Conservation (phyloP, 2,113 vertebrate genomes). For the Polyodon spathula region DNA sequence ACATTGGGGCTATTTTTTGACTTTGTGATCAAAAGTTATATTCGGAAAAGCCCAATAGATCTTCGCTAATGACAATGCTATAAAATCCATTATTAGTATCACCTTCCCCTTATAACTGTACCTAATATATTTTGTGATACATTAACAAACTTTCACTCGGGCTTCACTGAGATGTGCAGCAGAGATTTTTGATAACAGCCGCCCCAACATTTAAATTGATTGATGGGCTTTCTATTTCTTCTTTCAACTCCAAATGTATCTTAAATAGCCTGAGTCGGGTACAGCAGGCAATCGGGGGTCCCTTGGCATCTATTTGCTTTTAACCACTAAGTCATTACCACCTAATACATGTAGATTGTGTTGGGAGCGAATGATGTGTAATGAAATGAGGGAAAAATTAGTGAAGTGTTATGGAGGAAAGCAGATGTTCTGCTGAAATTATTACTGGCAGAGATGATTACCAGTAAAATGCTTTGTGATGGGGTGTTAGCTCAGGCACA, state of each 20-base stretch:
- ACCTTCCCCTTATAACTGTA: slow-evolving; percentile 13
- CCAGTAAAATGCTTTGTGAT: slow-evolving; percentile 60
- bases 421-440: slow-evolving; percentile 94
- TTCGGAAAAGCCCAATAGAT: slow-evolving; percentile 13
- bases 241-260: slow-evolving; percentile 79
- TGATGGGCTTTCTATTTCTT: slow-evolving; percentile 79
- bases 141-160: slow-evolving; percentile 28
- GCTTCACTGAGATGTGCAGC: slow-evolving; percentile 14
- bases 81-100: slow-evolving; percentile 22
- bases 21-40: slow-evolving; percentile 49
- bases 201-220: slow-evolving; percentile 79
- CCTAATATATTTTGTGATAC: slow-evolving; percentile 17
- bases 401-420: slow-evolving; percentile 88
- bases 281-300: slow-evolving; percentile 72
- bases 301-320: slow-evolving; percentile 95
- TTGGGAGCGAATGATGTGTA: slow-evolving; percentile 84
- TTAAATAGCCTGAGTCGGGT: slow-evolving; percentile 79
- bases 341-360: slow-evolving; percentile 94
- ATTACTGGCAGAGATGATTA: slow-evolving; percentile 91
- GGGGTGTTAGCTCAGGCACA: slow-evolving; percentile 57
- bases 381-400: slow-evolving; percentile 88
- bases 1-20: slow-evolving; percentile 48
- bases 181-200: slow-evolving; percentile 71
- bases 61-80: slow-evolving; percentile 24
- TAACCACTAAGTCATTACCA: slow-evolving; percentile 94